Evolutionary conservation across 2,113 vertebrate species (phyloP).

Genomic region (sheep (Ovis aries)): DNA sequence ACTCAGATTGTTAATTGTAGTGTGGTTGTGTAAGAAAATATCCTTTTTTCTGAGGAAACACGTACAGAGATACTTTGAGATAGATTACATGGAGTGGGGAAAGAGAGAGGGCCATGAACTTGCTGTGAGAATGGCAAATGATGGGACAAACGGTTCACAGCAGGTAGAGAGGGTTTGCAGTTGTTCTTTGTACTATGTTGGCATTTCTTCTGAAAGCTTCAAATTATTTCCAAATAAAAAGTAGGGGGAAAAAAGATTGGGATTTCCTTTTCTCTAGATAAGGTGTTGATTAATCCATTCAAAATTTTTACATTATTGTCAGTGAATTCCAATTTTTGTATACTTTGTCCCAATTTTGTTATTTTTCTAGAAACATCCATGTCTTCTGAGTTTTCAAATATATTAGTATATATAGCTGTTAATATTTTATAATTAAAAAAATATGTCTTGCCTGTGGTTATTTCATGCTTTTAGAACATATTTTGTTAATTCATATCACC

Average conservation of each 20-base stretch:
- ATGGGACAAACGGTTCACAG: background rate
- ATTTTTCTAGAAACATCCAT: background rate
- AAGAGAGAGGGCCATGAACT: background rate
- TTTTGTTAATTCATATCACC: background rate
- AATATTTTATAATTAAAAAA: background rate
- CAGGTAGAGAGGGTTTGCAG: background rate
- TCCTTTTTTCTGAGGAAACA: background rate
- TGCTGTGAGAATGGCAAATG: background rate
- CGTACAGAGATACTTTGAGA: background rate
- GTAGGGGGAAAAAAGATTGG: background rate
- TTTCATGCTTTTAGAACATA: background rate
- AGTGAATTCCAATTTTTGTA: background rate
- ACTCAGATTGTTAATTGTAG: background rate
- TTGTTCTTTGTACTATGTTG: background rate
- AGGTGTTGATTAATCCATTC: background rate
- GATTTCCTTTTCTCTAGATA: background rate
- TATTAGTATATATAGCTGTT: background rate
- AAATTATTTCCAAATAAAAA: slow-evolving; percentile 24
- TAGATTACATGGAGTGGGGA: background rate
- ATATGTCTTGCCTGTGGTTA: background rate
- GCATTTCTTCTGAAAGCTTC: background rate
- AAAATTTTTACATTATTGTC: background rate
- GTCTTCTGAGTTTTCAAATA: background rate
- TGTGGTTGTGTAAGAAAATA: background rate
- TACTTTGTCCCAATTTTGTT: background rate